Conservation (phyloP, 2,888 invertebrate genomes). For the Oxyteleia sp. region DNA sequence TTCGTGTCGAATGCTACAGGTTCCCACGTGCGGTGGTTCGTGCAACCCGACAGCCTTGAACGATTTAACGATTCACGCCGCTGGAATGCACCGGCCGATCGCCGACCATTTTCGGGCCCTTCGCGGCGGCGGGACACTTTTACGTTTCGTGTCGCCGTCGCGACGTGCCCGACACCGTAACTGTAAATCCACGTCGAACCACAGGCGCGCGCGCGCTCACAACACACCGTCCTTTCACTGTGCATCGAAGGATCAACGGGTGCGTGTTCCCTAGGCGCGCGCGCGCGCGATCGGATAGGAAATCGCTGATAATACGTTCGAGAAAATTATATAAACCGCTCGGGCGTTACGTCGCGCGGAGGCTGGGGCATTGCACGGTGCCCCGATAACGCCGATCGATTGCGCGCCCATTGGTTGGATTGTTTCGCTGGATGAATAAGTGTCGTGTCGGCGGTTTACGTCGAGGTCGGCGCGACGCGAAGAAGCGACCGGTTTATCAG, state of each 20-base stretch:
- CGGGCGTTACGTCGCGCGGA: slow-evolving; percentile 13
- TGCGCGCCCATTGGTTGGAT: no score
- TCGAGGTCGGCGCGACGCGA: not conserved
- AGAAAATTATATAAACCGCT: slow-evolving; percentile 49
- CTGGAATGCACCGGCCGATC: slow-evolving; percentile 65
- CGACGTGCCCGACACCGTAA: slow-evolving; percentile 48
- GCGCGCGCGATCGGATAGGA: slow-evolving; percentile 44
- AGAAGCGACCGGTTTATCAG: slow-evolving; percentile 66
- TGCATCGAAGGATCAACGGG: slow-evolving; percentile 35
- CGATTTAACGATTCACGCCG: slow-evolving; percentile 76
- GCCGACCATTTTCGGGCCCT: slow-evolving; percentile 39
- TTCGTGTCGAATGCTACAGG: slow-evolving; percentile 20
- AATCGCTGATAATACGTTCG: slow-evolving; percentile 54
- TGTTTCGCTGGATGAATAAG: slow-evolving; percentile 14
- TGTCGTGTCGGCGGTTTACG: slow-evolving; percentile 21
- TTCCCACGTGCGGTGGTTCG: slow-evolving; percentile 74
- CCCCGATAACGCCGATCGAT: slow-evolving; percentile 27
- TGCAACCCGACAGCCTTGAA: slow-evolving; percentile 72
- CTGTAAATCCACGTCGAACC: slow-evolving; percentile 72
- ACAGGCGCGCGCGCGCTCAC: no score
- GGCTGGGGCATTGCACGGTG: not conserved
- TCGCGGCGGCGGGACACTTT: slow-evolving; percentile 17
- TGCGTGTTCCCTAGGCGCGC: slow-evolving; percentile 18
- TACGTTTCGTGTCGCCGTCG: not conserved
- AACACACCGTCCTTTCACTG: slow-evolving; percentile 62